Base-by-base conservation (phyloP, 2,113 vertebrate genomes). In the Cinclus cinclus region DNA sequence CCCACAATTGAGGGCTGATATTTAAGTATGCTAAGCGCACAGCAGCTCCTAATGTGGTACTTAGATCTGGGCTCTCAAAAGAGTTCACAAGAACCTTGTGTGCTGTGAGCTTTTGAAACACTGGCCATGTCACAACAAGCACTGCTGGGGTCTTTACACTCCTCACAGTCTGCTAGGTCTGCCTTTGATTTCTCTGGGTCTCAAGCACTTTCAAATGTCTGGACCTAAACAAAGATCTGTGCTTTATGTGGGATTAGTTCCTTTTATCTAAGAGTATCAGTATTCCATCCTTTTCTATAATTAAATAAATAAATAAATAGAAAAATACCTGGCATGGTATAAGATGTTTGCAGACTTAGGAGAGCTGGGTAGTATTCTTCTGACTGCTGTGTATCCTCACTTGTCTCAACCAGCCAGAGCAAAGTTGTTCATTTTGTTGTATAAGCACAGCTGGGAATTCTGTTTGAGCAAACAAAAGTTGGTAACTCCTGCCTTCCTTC, bases 1-100 rank as follows among this genome's bases (percentile, higher is more conserved):
- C 83, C 86, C 44, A 55, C 56, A 81, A 41, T n/a, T 49, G 50
- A 86, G 76, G 75, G 76, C 76, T 60, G 83, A 41, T 81, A n/a
- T 85, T 96, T 93, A 67, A 78, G 69, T 11, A 95, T 93, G 94
- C 94, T 93, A 56, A 91, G 91, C 94, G 93, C 86, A 94, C 39
- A 67, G 89, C 76, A 74, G 68, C 76, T 93, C 86, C 86, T 95
- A 94, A 95, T 92, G 80, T 1, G 0, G 56, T 22, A 41, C 95
- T 96, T 83, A 93, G 94, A 95, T 95, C 92, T 93, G 70, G 91
- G 63, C 44, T 97, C 92, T 92, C 93, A 90, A 88, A 96, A 88
- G 90, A 81, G 68, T 58, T 97, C 92, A 88, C 85, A 95, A 91
- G 93, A 92, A 67, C 92, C 56, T 91, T 37, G 63, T 80, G 71